These are phyloP conservation scores for Dendrocincla fuliginosa DNA, from an alignment of 2,797 vertebrate genomes.

Conservation along the genomic window DNA sequence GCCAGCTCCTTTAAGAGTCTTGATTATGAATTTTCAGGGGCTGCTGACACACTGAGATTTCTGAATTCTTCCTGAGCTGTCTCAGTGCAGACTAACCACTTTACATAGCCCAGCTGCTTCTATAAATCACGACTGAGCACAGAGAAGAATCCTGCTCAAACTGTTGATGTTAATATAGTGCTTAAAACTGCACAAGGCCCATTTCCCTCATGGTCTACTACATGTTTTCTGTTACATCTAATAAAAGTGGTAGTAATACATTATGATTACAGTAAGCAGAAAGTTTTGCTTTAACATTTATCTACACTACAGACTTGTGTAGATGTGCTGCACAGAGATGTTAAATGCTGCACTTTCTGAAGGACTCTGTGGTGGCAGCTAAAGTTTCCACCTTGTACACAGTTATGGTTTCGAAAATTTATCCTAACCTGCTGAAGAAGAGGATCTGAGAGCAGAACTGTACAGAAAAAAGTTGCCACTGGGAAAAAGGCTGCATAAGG, in stretches of 20 bases:
- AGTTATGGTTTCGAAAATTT: not conserved
- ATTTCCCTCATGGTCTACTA: not conserved
- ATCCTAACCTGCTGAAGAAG: not conserved
- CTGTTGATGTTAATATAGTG: not conserved
- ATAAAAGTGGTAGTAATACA: not conserved
- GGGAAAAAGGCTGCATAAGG: not conserved
- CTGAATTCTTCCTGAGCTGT: constrained; percentile 26
- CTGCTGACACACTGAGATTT: constrained; percentile 53
- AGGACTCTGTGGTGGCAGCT: not conserved
- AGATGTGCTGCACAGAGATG: not conserved
- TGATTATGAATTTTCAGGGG: not conserved
- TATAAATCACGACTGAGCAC: not conserved
- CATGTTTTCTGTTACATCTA: not conserved
- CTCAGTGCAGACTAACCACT: constrained; percentile 33
- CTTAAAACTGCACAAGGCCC: not conserved
- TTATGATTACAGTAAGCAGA: not conserved
- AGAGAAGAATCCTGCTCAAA: not conserved
- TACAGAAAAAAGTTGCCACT: not conserved
- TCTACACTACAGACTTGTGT: not conserved
- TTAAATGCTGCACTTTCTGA: not conserved
- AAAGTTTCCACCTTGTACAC: not conserved
- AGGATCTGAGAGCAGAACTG: not conserved
- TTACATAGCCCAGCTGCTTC: not conserved
- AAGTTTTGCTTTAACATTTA: not conserved
- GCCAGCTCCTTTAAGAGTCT: constrained; percentile 6